Evolutionary conservation across 2,888 invertebrate species (phyloP).

Genomic region (Diarsia brunnea): DNA sequence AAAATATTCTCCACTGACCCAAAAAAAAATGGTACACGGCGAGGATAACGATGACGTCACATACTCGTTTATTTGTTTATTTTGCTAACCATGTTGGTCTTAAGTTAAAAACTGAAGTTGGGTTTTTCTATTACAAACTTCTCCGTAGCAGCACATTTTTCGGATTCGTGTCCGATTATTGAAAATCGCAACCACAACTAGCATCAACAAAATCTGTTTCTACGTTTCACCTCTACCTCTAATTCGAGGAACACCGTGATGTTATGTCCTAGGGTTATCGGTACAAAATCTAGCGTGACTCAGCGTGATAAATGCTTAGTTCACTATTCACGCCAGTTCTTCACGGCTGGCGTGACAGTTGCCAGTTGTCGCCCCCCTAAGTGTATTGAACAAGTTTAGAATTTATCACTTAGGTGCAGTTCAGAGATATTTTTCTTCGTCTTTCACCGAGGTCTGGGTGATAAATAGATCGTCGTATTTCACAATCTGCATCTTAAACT

Average conservation of each 20-base stretch:
- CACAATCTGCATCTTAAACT: slow-evolving; percentile 52
- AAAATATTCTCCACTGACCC: not conserved
- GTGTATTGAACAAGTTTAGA: slow-evolving; percentile 62
- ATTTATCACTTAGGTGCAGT: slow-evolving; percentile 56
- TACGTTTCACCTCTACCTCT: not conserved
- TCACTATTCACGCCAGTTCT: slow-evolving; percentile 44
- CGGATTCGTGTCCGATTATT: not conserved
- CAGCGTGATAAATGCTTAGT: slow-evolving; percentile 57
- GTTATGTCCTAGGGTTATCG: slow-evolving; percentile 11
- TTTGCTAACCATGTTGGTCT: not conserved
- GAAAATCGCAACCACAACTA: not conserved
- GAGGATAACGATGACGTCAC: not conserved
- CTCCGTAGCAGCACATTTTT: not conserved
- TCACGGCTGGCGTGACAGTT: slow-evolving; percentile 54
- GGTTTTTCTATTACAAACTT: not conserved
- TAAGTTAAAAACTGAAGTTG: not conserved
- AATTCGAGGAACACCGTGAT: not conserved
- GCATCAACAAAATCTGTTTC: not conserved
- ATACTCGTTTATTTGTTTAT: not conserved
- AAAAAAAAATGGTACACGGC: not conserved
- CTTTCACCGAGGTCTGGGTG: slow-evolving; percentile 24
- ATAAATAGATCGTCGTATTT: slow-evolving; percentile 50
- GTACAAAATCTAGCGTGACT: slow-evolving; percentile 47
- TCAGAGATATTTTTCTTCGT: slow-evolving; percentile 44
- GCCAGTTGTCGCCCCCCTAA: slow-evolving; percentile 48